Evolutionary conservation across 1,140 invertebrate species (phyloP).

Genomic region (Callitettix versicolor): DNA sequence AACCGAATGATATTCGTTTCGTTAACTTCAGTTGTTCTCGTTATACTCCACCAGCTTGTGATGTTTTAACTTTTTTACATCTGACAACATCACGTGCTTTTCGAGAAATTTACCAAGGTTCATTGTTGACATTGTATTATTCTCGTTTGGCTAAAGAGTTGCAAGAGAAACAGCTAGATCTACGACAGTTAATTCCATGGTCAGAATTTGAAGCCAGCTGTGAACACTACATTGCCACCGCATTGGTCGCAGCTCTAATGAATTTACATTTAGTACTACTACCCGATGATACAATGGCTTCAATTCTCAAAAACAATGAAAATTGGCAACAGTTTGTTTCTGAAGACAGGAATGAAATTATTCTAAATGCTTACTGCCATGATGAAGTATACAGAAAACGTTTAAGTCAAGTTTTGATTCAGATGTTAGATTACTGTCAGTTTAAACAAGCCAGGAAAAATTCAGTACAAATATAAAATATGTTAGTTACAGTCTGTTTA

Average conservation of each 20-base stretch:
- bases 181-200: conserved; percentile 1
- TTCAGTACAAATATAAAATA: background rate
- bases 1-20: background rate
- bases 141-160: background rate
- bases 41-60: conserved; percentile 10
- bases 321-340: background rate
- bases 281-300: background rate
- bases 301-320: background rate
- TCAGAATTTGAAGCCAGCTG: conserved; percentile 1
- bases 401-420: conserved; percentile 2
- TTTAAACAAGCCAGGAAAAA: background rate
- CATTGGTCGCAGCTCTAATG: background rate
- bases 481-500: background rate
- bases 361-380: conserved; percentile 1
- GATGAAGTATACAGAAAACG: conserved; percentile 1
- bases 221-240: background rate
- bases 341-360: background rate
- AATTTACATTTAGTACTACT: background rate
- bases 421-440: conserved; percentile 5
- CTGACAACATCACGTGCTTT: conserved; percentile 7
- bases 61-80: conserved; percentile 9
- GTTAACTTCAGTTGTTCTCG: conserved; percentile 7
- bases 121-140: conserved; percentile 4
- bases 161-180: background rate
- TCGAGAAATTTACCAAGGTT: background rate